Evolutionary conservation across 2,797 vertebrate genomes (phyloP), one percentile per base, ranked within the genome.

Genomic region (Etheostoma perlongum): DNA sequence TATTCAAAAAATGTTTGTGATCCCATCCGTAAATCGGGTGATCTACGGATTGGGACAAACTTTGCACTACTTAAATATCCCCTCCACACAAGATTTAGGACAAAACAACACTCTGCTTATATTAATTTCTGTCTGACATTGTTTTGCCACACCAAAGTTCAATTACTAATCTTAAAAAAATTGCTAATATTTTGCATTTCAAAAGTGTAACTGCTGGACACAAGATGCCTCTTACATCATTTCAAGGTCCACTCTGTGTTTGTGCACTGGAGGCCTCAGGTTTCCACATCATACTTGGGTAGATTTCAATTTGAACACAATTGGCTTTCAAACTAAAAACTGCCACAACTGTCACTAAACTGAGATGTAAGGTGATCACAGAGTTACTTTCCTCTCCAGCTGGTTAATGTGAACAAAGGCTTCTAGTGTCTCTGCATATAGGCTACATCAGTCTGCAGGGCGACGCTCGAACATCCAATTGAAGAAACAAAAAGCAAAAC

Each of bases 321-420:
- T 10, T 57, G 57, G 25, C 54, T 69, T 59, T 46, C 25, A 58
- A 27, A 75, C 16, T 36, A 12, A 44, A 44, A 30, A 30, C 61
- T 66, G 25, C 46, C 60, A 46, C 36, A 58, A 49, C 48, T 57
- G 55, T 33, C 61, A 61, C 69, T 74, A 46, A 51, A 58, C 47
- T 70, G 67, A 84, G 60, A 67, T 81, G 71, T 52, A 60, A 68
- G 25, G 47, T 54, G 30, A 72, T 53, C 33, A 27, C 42, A 76
- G 62, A 59, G 44, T 69, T 75, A 73, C 27, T 16, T 55, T 67
- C n/a, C 53, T 27, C 52, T 66, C 42, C 51, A 57, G 49, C 62
- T 57, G 60, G 61, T 58, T 46, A 73, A 49, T 66, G 54, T 66
- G n/a, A 78, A 72, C 71, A 64, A 46, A 66, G 53, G 25, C 18